A percentile compares a stretch with the other conserved stretches of the same genome.
Evolutionary conservation across 2,888 invertebrate genomes (phyloP).

Genomic region (Sisyra terminalis): DNA sequence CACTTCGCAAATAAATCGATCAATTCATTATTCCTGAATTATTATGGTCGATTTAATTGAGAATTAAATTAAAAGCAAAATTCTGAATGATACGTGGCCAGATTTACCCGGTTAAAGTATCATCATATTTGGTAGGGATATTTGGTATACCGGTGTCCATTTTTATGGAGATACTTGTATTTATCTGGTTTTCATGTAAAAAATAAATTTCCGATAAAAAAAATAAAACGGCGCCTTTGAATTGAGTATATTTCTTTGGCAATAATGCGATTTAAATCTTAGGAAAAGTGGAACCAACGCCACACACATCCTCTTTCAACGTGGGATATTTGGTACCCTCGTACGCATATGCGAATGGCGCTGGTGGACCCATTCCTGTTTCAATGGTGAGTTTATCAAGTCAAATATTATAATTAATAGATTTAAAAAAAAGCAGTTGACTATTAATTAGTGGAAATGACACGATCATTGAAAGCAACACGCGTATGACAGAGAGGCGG

Average conservation of each 20-base stretch:
- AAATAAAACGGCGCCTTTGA: neutral
- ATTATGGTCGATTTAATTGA: no score
- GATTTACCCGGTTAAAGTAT: no score
- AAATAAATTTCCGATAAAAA: neutral
- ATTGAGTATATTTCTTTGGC: neutral
- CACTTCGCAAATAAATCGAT: no score
- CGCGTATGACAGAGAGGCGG: slow-evolving; percentile 15
- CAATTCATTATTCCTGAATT: no score
- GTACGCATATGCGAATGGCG: slow-evolving; percentile 79
- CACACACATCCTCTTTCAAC: slow-evolving; percentile 68
- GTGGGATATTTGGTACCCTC: slow-evolving; percentile 87
- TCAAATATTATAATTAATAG: slow-evolving; percentile 11
- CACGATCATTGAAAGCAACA: slow-evolving; percentile 20
- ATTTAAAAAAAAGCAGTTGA: slow-evolving; percentile 17
- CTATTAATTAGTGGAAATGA: slow-evolving; percentile 19
- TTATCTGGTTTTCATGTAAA: no score
- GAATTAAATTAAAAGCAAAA: no score
- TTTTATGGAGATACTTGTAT: neutral
- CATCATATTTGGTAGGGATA: no score
- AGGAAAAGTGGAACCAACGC: slow-evolving; percentile 69
- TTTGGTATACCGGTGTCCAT: neutral
- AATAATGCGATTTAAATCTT: slow-evolving; percentile 18
- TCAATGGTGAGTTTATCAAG: slow-evolving; percentile 60
- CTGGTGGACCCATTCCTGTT: slow-evolving; percentile 68
- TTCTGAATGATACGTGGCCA: no score